Evolutionary conservation across 1,140 invertebrate genomes (phyloP), one percentile per base, ranked within the genome.

Genomic region (Hypsibius dujardini): DNA sequence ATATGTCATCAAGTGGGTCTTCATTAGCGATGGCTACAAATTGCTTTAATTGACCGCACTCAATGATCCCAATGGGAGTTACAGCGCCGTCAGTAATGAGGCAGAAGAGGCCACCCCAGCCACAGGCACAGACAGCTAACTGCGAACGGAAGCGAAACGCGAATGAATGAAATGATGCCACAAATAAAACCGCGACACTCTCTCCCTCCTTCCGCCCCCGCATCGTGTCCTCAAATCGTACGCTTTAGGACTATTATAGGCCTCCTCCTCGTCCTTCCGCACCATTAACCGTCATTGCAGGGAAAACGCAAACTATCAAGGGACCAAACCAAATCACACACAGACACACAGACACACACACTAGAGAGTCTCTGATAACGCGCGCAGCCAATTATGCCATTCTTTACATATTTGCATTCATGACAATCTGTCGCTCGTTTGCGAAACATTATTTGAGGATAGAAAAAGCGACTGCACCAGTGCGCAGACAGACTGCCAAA

Each of bases 11-110:
- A 67, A 67, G 62, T 67, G 62, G n/a, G 12, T 67, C 62, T 67
- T 67, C 62, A 67, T 67, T 67, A 67, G 62, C 7, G 62, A 56
- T 56, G 7, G n/a, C 50, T 7, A 56, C 50, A 56, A 56, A 56
- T 56, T 67, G 62, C 42, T 42, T 67, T 67, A 67, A 67, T 67
- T 67, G 62, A 67, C 62, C 62, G 62, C 62, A 67, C 7, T 67
- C 12, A 67, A 67, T 67, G 62, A 67, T 67, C 42, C 62, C 62
- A 14, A 3, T 14, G 62, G 62, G 62, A 67, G 42, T 67, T 42
- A 67, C 7, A 67, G 3, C 50, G 7, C 50, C 7, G n/a, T 56
- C 50, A 56, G n/a, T 7, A 56, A 56, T 7, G 50, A 7, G 50
- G n/a, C 50, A 56, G n/a, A n/a, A n/a, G n/a, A n/a, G n/a, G n/a